Evolutionary conservation across 2,113 vertebrate species (phyloP), one percentile per base, ranked within the genome.

Genomic region (Apodemus speciosus): DNA sequence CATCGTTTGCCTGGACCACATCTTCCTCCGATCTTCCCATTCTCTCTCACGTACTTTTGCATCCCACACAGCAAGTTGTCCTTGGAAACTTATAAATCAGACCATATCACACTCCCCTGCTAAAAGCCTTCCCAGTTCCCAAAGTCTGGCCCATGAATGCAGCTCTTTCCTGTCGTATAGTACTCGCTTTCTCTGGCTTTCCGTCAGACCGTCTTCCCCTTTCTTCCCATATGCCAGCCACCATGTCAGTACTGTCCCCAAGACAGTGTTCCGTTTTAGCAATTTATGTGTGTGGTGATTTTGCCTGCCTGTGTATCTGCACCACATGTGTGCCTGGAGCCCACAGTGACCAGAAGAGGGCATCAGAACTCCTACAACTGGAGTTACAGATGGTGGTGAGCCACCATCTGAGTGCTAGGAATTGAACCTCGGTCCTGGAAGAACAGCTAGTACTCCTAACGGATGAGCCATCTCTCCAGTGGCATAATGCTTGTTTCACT

Each of bases 191-290:
- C 71, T 46, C 85, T 77, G 60, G 40, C 62, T 79, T 89, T 27
- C 51, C 10, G 49, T 83, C 73, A 81, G 72, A 77, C 66, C 64
- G 43, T 13, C n/a, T 76, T 76, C 21, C 85, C 68, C 46, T 21
- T 73, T 30, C 15, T 76, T 69, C 88, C 58, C 71, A 0, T 2
- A 23, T n/a, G 56, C n/a, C 38, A 71, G 64, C 51, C 25, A 89
- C 30, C 64, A 73, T 30, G 51, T 62, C 56, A 77, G 80, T 94
- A 95, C 66, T 95, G 49, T 81, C 75, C 66, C 68, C 83, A 89
- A 79, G 76, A 89, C 51, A 46, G n/a, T 85, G 30, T 23, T 9
- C 85, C 58, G n/a, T 66, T 40, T 58, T 15, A 27, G 35, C 35
- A 38, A 15, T 80, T 25, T 15, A 56, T 58, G 53, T 80, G 49